These are phyloP conservation scores for Coptotermes formosanus DNA, from an alignment of 1,140 invertebrate species.

Conservation along the genomic window DNA sequence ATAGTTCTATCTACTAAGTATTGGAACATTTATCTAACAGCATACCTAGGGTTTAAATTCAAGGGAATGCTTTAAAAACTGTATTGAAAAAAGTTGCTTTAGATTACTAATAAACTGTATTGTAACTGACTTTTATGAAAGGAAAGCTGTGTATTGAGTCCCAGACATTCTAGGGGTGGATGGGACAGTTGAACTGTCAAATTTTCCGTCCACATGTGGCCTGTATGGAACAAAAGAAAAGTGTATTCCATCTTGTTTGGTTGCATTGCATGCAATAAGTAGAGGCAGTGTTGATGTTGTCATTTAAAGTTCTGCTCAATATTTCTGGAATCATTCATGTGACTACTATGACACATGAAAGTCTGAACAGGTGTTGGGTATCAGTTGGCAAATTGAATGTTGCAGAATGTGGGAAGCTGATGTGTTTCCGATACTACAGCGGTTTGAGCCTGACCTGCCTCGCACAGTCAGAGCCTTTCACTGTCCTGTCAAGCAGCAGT, in stretches of 20 bases:
- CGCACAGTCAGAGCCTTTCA: slow-evolving; percentile 50
- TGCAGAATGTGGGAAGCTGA: slow-evolving; percentile 48
- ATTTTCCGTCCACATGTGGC: too few relatives aligned
- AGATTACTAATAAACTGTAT: too few relatives aligned
- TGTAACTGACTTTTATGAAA: too few relatives aligned
- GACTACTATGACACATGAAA: neutral
- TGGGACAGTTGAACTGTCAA: neutral
- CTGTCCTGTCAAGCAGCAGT: neutral
- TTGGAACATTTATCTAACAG: too few relatives aligned
- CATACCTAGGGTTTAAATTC: too few relatives aligned
- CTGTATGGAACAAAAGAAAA: neutral
- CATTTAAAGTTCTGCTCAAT: neutral
- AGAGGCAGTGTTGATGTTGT: neutral
- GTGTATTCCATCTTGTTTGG: neutral
- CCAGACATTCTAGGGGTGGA: too few relatives aligned
- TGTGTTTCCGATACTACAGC: slow-evolving; percentile 54
- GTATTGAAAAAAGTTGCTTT: too few relatives aligned
- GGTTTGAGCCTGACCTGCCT: slow-evolving; percentile 49
- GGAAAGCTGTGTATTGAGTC: too few relatives aligned
- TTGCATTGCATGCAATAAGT: neutral
- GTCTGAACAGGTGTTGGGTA: neutral
- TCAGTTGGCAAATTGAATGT: slow-evolving; percentile 31
- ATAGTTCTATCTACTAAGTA: too few relatives aligned
- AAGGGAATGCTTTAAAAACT: too few relatives aligned
- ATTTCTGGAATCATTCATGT: neutral